Evolutionary conservation across 2,888 invertebrate genomes (phyloP), one percentile per base, ranked within the genome.

Genomic region (Palloptera scutellata): DNA sequence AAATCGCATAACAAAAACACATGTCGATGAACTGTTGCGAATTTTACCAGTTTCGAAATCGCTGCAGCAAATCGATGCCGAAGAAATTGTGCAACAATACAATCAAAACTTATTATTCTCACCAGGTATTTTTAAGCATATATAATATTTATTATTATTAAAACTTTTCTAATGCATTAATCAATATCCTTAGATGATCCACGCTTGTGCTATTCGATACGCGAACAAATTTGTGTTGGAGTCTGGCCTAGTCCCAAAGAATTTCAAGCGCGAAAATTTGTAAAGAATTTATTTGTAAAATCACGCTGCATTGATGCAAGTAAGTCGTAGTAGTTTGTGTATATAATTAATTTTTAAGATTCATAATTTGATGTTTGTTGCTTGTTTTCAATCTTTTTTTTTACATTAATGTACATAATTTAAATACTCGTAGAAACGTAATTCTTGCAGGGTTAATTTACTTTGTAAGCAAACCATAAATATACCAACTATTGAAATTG

Each of bases 171-270:
- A 43, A 20, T 60, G 1, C 19, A 51, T 40, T 19, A 42, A 51
- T 61, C 12, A 43, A 59, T 51, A 57, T 64, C 72, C 69, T 40
- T 68, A 91, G 95, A 93, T 78, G 91, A 93, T 72, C 86, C 87
- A 5, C 88, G 90, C 75, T 88, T 99, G 85, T 93, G 94, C 68
- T 99, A 96, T 83, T 93, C 95, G 0, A 92, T 99, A 55, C 89
- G 98, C 11, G 99, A 99, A 84, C 93, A 96, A 81, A 94, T 98
- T 59, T 91, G 93, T 66, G 94, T 94, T 70, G 93, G 94, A 70
- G 92, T 92, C 42, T 92, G 94, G 90, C 93, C 93, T 0, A 87
- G 90, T 74, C 93, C 93, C n/a, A 90, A 91, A 68, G 91, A 90
- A 0, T 88, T 93, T 62, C 87, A 90, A 51, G 90, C 93, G 0